phyloP scores from a whole-genome alignment of 1,140 invertebrate species.

The Ostrea edulis region DNA sequence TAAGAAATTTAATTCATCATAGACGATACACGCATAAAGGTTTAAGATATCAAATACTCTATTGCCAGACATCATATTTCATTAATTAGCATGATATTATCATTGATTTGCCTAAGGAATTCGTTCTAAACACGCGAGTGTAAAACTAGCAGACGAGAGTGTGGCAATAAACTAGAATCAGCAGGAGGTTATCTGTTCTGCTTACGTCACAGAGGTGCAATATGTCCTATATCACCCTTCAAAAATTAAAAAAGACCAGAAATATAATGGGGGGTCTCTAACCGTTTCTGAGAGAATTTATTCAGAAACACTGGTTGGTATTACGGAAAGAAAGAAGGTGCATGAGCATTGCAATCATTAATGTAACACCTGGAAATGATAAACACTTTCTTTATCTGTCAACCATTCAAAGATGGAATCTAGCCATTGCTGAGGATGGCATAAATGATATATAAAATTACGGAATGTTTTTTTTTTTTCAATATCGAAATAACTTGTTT shows the following conservation, averaged over 20 bases:
- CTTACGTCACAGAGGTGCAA: conserved; percentile 8
- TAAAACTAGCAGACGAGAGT: conserved; percentile 18
- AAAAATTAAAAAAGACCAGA: neutral
- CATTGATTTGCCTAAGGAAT: neutral
- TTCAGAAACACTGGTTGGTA: neutral
- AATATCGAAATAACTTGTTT: neutral
- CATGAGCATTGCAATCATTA: neutral
- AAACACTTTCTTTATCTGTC: neutral
- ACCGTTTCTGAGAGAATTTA: neutral
- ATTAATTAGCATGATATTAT: conserved; percentile 22
- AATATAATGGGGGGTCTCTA: neutral
- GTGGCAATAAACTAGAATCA: conserved; percentile 11
- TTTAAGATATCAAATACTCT: too few relatives aligned
- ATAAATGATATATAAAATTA: neutral
- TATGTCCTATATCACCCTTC: neutral
- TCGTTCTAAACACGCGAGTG: neutral
- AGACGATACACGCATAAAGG: too few relatives aligned
- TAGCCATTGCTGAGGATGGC: neutral
- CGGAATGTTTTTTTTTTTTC: neutral
- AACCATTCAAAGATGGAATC: neutral
- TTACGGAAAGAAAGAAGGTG: neutral
- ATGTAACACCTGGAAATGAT: neutral
- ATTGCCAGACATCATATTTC: neutral
- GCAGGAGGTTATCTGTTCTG: neutral
- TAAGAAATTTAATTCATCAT: too few relatives aligned